phyloP scores from a whole-genome alignment of 2,888 invertebrate species.

The Frankliniella fusca region DNA sequence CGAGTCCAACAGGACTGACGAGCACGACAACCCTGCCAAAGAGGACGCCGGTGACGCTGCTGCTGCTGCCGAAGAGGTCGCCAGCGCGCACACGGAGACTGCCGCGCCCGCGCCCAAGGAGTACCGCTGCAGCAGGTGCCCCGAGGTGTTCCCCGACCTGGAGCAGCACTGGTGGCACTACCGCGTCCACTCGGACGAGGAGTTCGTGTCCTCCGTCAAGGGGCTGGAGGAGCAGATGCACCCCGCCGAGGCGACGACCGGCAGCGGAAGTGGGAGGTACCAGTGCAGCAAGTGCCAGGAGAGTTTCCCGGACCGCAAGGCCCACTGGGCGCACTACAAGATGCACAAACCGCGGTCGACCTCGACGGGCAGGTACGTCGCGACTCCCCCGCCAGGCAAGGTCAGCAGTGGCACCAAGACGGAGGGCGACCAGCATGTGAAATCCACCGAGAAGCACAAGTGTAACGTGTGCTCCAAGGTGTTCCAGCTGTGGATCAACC shows the following conservation, averaged over 20 bases:
- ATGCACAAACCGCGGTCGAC: not conserved
- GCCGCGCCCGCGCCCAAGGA: not conserved
- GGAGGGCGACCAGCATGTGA: not conserved
- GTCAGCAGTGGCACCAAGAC: not conserved
- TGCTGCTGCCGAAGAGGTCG: no score
- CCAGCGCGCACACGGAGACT: no score
- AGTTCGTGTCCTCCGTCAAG: not conserved
- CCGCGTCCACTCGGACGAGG: not conserved
- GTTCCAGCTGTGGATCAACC: not conserved
- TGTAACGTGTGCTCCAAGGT: not conserved
- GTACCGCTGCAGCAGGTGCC: not conserved
- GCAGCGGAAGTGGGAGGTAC: not conserved
- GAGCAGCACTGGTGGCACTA: constrained; percentile 7
- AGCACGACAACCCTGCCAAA: no score
- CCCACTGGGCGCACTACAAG: not conserved
- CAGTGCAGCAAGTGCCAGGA: not conserved
- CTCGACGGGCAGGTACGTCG: not conserved
- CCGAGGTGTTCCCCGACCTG: not conserved
- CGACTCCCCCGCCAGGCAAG: not conserved
- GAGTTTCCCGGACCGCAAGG: not conserved
- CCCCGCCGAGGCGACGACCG: not conserved
- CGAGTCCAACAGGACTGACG: not conserved
- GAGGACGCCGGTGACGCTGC: no score
- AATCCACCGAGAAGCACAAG: not conserved
- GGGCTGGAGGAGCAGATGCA: not conserved